A percentile compares a stretch with the other conserved stretches of the same genome.
Evolutionary conservation across 2,797 vertebrate species (phyloP).

Genomic region (Pseudochromis fuscus): DNA sequence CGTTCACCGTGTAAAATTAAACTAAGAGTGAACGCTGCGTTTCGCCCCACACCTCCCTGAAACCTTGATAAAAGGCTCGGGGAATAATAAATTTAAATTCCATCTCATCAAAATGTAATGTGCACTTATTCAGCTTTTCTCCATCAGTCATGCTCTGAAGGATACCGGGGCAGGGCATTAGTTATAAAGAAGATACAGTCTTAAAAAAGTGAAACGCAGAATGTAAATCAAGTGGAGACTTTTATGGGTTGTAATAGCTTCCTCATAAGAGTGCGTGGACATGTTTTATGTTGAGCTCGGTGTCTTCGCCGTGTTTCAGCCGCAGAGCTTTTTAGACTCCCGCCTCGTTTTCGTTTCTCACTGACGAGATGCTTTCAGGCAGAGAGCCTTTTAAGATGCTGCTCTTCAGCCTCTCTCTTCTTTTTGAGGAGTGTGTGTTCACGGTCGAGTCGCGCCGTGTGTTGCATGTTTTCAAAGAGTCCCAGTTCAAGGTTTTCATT

Average conservation of each 20-base stretch:
- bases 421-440: constrained; percentile 14
- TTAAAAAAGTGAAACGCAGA: constrained; percentile 50
- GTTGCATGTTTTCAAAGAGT: constrained; percentile 16
- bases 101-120: constrained; percentile 64
- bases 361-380: constrained; percentile 16
- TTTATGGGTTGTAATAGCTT: constrained; percentile 57
- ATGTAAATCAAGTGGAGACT: constrained; percentile 56
- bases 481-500: constrained; percentile 21
- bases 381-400: constrained; percentile 34
- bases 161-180: constrained; percentile 40
- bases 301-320: constrained; percentile 33
- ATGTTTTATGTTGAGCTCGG: constrained; percentile 46
- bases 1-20: constrained; percentile 16
- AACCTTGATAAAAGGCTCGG: constrained; percentile 33
- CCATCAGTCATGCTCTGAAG: constrained; percentile 49
- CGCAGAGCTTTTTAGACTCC: constrained; percentile 9
- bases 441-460: background rate
- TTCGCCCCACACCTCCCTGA: constrained; percentile 26
- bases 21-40: constrained; percentile 16
- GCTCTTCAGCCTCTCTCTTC: constrained; percentile 12
- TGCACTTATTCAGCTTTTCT: constrained; percentile 47
- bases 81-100: constrained; percentile 57
- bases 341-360: constrained; percentile 29
- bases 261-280: constrained; percentile 27
- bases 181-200: constrained; percentile 45